phyloP scores from a whole-genome alignment of 1,140 invertebrate species.

The Psilanteris sp. region DNA sequence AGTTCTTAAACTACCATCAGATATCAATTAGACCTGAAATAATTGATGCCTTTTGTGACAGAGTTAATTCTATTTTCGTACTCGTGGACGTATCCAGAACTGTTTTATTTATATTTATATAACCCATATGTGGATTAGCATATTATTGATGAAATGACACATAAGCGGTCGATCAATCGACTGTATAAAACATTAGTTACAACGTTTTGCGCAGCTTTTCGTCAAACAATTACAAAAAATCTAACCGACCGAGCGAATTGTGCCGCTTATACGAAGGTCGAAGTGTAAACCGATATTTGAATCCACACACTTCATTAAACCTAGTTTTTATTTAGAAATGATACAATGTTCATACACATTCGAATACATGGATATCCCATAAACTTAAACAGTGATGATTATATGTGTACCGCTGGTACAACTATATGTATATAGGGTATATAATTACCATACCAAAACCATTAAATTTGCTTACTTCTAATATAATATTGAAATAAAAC shows the following conservation, averaged over 20 bases:
- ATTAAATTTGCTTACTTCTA: too few relatives aligned
- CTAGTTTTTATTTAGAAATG: conserved; percentile 47
- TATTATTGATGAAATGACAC: conserved; percentile 46
- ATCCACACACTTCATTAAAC: conserved; percentile 53
- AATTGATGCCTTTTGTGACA: conserved; percentile 13
- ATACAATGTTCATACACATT: conserved; percentile 55
- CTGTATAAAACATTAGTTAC: conserved; percentile 54
- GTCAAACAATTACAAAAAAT: conserved; percentile 55
- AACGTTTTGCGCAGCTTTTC: conserved; percentile 59
- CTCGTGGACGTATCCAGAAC: conserved; percentile 15
- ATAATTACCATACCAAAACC: too few relatives aligned
- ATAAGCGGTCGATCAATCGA: conserved; percentile 34
- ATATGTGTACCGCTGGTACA: too few relatives aligned
- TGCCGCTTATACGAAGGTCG: conserved; percentile 55
- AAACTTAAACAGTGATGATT: too few relatives aligned
- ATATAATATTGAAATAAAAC: too few relatives aligned
- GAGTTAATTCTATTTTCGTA: conserved; percentile 22
- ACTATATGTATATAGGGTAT: too few relatives aligned
- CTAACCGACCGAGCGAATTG: conserved; percentile 51
- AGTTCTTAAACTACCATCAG: conserved; percentile 41
- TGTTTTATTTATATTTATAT: conserved; percentile 55
- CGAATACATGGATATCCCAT: too few relatives aligned
- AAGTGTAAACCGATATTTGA: conserved; percentile 59
- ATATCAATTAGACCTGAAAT: conserved; percentile 41
- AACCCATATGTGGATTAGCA: conserved; percentile 9